A percentile compares a stretch with the other conserved stretches of the same genome.
phyloP scores from a whole-genome alignment of 2,113 vertebrate species.

The Grus americana region DNA sequence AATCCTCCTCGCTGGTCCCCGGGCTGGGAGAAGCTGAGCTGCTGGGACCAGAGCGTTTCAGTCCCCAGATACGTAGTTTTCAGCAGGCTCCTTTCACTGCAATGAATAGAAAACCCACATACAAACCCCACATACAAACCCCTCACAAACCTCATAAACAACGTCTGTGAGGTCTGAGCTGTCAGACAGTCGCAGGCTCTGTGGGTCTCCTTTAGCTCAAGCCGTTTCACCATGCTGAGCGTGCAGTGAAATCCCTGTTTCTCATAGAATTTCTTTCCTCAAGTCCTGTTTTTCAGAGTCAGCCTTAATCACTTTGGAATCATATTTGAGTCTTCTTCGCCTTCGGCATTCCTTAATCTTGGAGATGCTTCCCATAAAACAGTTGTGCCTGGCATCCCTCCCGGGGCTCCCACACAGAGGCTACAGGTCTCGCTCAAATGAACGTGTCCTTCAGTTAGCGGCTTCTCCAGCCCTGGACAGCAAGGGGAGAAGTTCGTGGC shows the following conservation, averaged over 20 bases:
- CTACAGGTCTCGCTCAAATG: neutral
- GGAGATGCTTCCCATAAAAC: neutral
- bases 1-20: neutral
- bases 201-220: neutral
- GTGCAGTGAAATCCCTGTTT: neutral
- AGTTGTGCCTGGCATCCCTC: neutral
- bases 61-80: neutral
- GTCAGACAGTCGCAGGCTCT: neutral
- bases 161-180: neutral
- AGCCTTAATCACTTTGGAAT: neutral
- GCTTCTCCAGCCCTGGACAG: neutral
- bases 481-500: neutral
- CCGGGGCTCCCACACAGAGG: neutral
- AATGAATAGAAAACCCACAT: neutral
- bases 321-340: neutral
- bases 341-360: neutral
- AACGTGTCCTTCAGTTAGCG: accelerated
- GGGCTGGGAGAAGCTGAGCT: neutral
- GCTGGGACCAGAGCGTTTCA: neutral
- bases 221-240: neutral
- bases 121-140: neutral
- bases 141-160: neutral
- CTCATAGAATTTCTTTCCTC: neutral
- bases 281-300: neutral
- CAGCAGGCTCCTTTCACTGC: neutral